A percentile compares a stretch with the other conserved stretches of the same genome.
These are phyloP conservation scores for Florisuga fusca DNA, from an alignment of 2,797 vertebrate species.

Conservation along the genomic window DNA sequence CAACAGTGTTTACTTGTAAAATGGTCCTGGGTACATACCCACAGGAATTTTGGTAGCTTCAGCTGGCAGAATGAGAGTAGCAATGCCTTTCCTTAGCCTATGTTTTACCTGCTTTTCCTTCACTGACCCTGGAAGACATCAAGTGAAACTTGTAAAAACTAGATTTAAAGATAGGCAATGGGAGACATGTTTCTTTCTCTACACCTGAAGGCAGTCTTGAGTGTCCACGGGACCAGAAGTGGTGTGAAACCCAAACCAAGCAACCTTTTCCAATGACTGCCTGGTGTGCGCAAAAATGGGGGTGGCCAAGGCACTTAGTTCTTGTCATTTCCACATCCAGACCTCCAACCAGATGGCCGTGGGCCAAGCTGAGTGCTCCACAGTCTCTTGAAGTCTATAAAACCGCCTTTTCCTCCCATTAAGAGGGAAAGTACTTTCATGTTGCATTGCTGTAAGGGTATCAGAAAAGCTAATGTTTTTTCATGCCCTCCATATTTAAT, in stretches of 20 bases:
- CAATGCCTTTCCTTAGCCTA: neutral
- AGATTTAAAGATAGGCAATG: neutral
- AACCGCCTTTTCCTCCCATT: slow-evolving; percentile 24
- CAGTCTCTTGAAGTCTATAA: slow-evolving; percentile 22
- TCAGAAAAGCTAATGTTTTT: neutral
- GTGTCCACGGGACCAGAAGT: neutral
- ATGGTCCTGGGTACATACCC: neutral
- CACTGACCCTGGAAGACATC: neutral
- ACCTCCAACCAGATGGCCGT: neutral
- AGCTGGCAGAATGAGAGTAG: neutral
- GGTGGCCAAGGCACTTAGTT: neutral
- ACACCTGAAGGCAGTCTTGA: neutral
- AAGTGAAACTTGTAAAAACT: neutral
- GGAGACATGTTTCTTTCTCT: neutral
- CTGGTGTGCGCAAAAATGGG: fast-evolving
- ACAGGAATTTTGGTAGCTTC: neutral
- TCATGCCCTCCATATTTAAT: slow-evolving; percentile 28
- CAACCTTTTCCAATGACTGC: neutral
- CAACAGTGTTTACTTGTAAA: neutral
- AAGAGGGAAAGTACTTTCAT: slow-evolving; percentile 15
- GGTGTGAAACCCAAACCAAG: neutral
- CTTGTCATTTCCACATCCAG: neutral
- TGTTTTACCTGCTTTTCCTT: neutral
- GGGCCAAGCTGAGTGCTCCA: neutral
- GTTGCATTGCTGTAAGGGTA: neutral